Evolutionary conservation across 2,113 vertebrate species (phyloP).

Genomic region (Sisor rabdophorus): DNA sequence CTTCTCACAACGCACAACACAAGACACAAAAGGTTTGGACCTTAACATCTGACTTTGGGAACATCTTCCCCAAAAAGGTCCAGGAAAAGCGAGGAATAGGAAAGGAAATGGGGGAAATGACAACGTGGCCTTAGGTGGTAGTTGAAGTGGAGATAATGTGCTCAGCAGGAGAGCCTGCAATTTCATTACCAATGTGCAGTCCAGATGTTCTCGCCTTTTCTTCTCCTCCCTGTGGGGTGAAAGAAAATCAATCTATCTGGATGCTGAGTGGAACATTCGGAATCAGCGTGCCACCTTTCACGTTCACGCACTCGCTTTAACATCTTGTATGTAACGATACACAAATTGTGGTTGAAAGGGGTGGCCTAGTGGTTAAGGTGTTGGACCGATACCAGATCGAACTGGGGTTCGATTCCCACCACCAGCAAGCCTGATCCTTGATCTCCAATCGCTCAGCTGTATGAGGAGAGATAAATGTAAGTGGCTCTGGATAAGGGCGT

Average conservation of each 20-base stretch:
- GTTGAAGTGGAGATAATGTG: constrained; percentile 20
- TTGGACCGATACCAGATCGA: too few relatives aligned
- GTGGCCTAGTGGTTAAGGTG: too few relatives aligned
- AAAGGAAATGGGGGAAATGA: not conserved
- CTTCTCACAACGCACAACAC: not conserved
- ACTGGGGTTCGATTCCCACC: too few relatives aligned
- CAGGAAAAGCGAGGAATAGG: not conserved
- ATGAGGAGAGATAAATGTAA: too few relatives aligned
- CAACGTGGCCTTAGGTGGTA: constrained; percentile 11
- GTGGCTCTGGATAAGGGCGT: too few relatives aligned
- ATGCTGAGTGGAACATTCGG: constrained; percentile 28
- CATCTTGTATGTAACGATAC: not conserved
- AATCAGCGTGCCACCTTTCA: not conserved
- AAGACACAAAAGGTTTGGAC: constrained; percentile 6
- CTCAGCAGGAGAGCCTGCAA: constrained; percentile 32
- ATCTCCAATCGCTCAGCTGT: too few relatives aligned
- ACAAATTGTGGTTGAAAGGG: too few relatives aligned
- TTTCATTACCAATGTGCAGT: constrained; percentile 47
- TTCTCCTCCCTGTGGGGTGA: constrained; percentile 17
- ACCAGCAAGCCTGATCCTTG: too few relatives aligned
- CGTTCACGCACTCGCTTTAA: not conserved
- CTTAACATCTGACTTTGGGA: constrained; percentile 20
- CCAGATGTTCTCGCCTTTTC: constrained; percentile 18
- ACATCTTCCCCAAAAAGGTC: constrained; percentile 7
- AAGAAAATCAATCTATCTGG: constrained; percentile 32